A percentile compares a stretch with the other conserved stretches of the same genome.
These are phyloP conservation scores for Fulmarus glacialis DNA, from an alignment of 2,113 vertebrate species.

Conservation along the genomic window DNA sequence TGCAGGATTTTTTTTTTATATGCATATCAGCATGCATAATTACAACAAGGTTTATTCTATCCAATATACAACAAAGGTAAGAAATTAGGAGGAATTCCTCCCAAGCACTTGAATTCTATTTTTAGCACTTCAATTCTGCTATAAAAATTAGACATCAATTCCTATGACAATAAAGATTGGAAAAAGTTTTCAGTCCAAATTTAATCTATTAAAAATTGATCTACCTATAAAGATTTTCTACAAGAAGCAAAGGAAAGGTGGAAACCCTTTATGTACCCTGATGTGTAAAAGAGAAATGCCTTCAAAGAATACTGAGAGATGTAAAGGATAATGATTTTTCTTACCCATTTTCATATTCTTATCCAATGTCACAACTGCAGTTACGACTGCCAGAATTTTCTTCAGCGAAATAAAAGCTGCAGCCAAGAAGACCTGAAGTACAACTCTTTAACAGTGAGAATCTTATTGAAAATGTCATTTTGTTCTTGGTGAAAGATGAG, in stretches of 20 bases:
- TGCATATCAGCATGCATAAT: constrained; percentile 8
- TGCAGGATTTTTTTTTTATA: not conserved
- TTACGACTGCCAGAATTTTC: not conserved
- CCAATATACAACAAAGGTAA: constrained; percentile 18
- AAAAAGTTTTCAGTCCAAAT: constrained; percentile 41
- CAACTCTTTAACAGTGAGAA: not conserved
- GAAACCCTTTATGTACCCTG: not conserved
- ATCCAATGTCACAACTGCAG: not conserved
- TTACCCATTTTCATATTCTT: not conserved
- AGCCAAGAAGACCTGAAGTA: not conserved
- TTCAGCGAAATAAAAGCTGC: not conserved
- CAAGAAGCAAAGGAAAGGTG: not conserved
- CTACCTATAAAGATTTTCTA: constrained; percentile 44
- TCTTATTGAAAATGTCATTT: not conserved
- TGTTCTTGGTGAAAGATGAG: not conserved
- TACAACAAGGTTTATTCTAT: constrained; percentile 29
- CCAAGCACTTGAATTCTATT: not conserved
- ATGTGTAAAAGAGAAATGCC: constrained; percentile 33
- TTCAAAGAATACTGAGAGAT: constrained; percentile 29
- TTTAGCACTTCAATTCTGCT: constrained; percentile 32
- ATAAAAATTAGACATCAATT: constrained; percentile 7
- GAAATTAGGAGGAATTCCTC: constrained; percentile 15
- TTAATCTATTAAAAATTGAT: constrained; percentile 34
- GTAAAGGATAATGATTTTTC: constrained; percentile 30
- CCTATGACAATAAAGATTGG: constrained; percentile 19